Evolutionary conservation across 2,797 vertebrate species (phyloP).

Genomic region (Danio jaintianensis): DNA sequence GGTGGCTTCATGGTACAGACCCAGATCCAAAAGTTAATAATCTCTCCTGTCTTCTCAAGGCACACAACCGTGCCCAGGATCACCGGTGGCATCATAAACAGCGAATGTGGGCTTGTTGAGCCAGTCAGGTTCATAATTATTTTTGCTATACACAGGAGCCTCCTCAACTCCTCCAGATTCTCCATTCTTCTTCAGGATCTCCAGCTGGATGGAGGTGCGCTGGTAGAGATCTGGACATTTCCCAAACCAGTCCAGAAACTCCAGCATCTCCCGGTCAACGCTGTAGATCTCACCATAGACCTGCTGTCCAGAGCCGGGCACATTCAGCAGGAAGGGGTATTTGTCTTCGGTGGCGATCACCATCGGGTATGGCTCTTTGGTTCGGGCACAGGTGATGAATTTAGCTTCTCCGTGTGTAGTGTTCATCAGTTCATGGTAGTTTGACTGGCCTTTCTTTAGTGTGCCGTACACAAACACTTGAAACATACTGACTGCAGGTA

Average conservation of each 20-base stretch:
- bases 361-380: constrained; percentile 82
- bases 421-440: constrained; percentile 72
- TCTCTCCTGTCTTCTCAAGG: constrained; percentile 67
- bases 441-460: constrained; percentile 91
- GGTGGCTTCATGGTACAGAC: no score
- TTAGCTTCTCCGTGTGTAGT: constrained; percentile 71
- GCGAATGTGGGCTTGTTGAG: constrained; percentile 72
- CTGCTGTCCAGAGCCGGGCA: constrained; percentile 80
- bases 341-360: constrained; percentile 84
- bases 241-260: constrained; percentile 89
- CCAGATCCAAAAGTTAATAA: no score
- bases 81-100: constrained; percentile 82
- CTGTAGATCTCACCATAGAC: constrained; percentile 88
- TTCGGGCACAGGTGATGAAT: constrained; percentile 79
- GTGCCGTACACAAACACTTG: constrained; percentile 89
- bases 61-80: constrained; percentile 81
- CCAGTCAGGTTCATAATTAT: constrained; percentile 82
- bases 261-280: constrained; percentile 87
- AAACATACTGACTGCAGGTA: not conserved
- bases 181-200: constrained; percentile 77
- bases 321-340: constrained; percentile 85
- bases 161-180: constrained; percentile 64
- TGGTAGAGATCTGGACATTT: constrained; percentile 86
- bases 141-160: constrained; percentile 84
- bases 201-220: constrained; percentile 76